A percentile compares a stretch with the other conserved stretches of the same genome.
phyloP scores from a whole-genome alignment of 2,888 invertebrate species.

The Apodemia mormo region DNA sequence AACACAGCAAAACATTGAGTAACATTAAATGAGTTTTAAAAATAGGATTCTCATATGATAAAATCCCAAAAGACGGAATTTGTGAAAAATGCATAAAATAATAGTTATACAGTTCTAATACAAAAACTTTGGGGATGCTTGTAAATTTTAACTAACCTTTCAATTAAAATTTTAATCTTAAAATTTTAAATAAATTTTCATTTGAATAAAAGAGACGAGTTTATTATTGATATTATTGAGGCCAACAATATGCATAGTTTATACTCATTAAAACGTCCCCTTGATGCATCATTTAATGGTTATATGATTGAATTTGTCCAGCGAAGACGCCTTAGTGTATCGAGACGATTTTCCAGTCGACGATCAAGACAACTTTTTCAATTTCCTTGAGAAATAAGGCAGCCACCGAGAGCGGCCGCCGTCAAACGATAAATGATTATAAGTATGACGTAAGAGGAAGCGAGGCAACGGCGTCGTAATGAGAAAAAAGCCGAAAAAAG shows the following conservation, averaged over 20 bases:
- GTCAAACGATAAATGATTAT: slow-evolving; percentile 79
- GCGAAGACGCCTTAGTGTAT: slow-evolving; percentile 14
- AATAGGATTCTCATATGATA: no score
- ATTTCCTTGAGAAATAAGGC: slow-evolving; percentile 59
- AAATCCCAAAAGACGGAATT: no score
- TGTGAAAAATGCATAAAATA: no score
- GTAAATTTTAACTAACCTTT: no score
- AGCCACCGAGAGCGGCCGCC: slow-evolving; percentile 53
- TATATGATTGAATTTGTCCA: slow-evolving; percentile 4
- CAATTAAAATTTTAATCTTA: no score
- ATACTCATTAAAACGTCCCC: slow-evolving; percentile 16
- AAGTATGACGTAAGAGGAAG: slow-evolving; percentile 71
- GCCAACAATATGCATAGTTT: neutral
- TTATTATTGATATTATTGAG: no score
- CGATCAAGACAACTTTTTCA: slow-evolving; percentile 64
- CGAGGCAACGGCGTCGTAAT: slow-evolving; percentile 59
- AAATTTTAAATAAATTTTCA: no score
- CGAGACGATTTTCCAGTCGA: slow-evolving; percentile 31
- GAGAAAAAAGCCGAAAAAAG: slow-evolving; percentile 64
- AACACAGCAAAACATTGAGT: no score
- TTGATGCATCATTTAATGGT: neutral
- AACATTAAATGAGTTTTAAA: no score
- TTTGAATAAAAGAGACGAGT: no score
- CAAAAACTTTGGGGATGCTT: no score
- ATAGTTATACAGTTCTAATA: no score